A percentile compares a stretch with the other conserved stretches of the same genome.
Conservation (phyloP, 2,113 vertebrate genomes). For the Tinamus guttatus region DNA sequence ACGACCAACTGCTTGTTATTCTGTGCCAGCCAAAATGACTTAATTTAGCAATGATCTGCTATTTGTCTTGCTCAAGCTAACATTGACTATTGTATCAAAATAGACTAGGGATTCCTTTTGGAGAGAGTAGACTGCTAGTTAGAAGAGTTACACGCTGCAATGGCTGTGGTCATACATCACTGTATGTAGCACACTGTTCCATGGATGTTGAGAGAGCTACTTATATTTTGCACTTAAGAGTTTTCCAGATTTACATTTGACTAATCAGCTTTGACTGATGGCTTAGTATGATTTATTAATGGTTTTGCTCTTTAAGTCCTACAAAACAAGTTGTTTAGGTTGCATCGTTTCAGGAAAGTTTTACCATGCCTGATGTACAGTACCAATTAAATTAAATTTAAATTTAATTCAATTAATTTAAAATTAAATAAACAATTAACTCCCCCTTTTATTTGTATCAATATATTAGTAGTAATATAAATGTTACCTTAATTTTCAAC, state of each 20-base stretch:
- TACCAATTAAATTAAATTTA: background rate
- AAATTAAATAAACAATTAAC: background rate
- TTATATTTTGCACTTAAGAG: background rate
- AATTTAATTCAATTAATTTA: too few species aligned
- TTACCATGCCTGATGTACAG: background rate
- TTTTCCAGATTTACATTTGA: background rate
- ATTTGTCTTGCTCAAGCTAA: background rate
- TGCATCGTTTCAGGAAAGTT: background rate
- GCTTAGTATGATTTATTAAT: background rate
- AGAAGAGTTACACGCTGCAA: fast-evolving
- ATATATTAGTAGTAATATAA: background rate
- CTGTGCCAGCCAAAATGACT: background rate
- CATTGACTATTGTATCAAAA: background rate
- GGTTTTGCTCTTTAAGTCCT: background rate
- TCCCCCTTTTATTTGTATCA: fast-evolving
- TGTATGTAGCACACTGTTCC: background rate
- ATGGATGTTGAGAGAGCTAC: background rate
- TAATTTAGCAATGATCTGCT: background rate
- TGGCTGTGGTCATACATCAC: background rate
- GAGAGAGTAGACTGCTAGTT: background rate
- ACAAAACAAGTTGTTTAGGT: background rate
- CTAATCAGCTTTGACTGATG: background rate
- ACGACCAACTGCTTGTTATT: background rate
- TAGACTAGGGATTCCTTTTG: background rate
- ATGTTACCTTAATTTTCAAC: background rate